A percentile compares a stretch with the other conserved stretches of the same genome.
phyloP scores from a whole-genome alignment of 2,888 invertebrate genomes.

The Stegophylla sp. region DNA sequence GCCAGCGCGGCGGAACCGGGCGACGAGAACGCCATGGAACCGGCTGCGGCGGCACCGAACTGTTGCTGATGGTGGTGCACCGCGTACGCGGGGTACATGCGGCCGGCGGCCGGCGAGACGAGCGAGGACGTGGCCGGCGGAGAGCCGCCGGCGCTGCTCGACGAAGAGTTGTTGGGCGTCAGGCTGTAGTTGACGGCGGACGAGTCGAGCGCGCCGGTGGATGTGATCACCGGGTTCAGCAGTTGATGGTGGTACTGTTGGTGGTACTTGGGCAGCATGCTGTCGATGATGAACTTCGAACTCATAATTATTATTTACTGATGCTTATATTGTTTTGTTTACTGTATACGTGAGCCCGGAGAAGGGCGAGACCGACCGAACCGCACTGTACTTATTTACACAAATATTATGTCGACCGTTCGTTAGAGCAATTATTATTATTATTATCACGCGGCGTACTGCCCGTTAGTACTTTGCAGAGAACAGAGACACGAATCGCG shows the following conservation, averaged over 20 bases:
- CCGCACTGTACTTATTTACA: no score
- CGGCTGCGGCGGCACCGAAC: slow-evolving; percentile 72
- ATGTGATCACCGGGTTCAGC: slow-evolving; percentile 67
- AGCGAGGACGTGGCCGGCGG: slow-evolving; percentile 66
- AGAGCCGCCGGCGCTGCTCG: slow-evolving; percentile 70
- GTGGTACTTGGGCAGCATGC: slow-evolving; percentile 95
- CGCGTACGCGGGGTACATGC: slow-evolving; percentile 84
- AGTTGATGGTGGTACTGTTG: slow-evolving; percentile 75
- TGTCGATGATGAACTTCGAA: slow-evolving; percentile 97
- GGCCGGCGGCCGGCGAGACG: slow-evolving; percentile 69
- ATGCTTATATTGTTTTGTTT: no score
- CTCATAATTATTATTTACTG: no score
- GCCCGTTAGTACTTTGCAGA: no score
- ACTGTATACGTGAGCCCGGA: no score
- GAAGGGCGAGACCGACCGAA: no score
- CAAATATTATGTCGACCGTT: no score
- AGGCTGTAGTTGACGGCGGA: slow-evolving; percentile 70
- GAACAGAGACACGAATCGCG: no score
- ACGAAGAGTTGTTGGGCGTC: slow-evolving; percentile 66
- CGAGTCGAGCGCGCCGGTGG: slow-evolving; percentile 74
- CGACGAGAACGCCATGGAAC: slow-evolving; percentile 71
- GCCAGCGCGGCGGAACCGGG: slow-evolving; percentile 70
- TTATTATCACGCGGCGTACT: no score
- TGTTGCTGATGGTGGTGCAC: slow-evolving; percentile 76
- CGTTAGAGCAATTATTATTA: no score